phyloP scores from a whole-genome alignment of 2,113 vertebrate genomes.

The Ellobius talpinus region DNA sequence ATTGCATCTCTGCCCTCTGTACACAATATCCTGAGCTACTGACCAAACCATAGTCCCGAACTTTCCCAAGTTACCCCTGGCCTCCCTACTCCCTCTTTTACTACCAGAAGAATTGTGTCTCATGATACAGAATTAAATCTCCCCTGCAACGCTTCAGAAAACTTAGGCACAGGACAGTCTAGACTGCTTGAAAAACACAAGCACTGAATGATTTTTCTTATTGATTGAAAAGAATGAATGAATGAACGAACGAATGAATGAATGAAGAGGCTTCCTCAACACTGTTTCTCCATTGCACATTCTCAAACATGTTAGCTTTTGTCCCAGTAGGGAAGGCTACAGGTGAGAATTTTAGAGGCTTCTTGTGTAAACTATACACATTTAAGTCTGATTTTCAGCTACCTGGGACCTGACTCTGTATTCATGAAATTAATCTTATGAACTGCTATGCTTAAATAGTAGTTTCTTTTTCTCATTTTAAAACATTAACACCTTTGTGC shows the following conservation, averaged over 20 bases:
- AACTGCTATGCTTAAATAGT: neutral
- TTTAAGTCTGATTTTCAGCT: neutral
- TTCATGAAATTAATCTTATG: neutral
- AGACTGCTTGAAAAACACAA: neutral
- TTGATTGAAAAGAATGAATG: neutral
- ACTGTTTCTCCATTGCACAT: neutral
- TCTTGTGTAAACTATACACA: neutral
- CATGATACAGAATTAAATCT: neutral
- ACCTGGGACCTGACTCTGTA: neutral
- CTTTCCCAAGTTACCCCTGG: neutral
- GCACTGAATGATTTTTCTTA: neutral
- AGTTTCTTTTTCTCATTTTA: constrained; percentile 3
- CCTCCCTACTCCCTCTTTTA: neutral
- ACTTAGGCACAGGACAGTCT: neutral
- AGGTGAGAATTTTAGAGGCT: neutral
- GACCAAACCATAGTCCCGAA: neutral
- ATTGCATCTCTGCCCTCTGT: neutral
- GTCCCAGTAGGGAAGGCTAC: neutral
- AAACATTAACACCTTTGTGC: neutral
- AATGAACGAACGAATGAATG: neutral
- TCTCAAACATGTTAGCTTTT: neutral
- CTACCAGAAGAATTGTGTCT: neutral
- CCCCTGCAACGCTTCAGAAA: neutral
- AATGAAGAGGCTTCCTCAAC: neutral
- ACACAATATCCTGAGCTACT: neutral